A percentile compares a stretch with the other conserved stretches of the same genome.
These are phyloP conservation scores for Thereva unica DNA, from an alignment of 2,888 invertebrate genomes.

Conservation along the genomic window DNA sequence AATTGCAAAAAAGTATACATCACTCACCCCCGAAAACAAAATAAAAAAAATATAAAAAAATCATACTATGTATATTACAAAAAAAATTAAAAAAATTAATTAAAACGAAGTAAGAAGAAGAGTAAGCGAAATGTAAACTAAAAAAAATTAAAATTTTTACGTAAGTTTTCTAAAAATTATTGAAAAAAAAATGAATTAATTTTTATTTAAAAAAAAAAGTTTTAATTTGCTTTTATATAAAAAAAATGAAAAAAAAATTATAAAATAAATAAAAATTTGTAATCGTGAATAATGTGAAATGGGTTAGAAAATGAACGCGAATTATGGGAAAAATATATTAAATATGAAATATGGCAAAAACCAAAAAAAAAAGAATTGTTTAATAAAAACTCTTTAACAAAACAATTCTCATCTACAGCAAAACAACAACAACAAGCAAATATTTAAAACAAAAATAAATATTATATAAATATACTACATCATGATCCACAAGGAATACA, in stretches of 20 bases:
- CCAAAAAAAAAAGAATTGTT: neutral
- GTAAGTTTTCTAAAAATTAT: constrained; percentile 39
- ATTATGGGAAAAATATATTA: constrained; percentile 11
- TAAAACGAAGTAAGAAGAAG: constrained; percentile 25
- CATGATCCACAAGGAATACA: too few species aligned
- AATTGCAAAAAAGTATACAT: constrained; percentile 17
- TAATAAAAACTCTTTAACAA: neutral
- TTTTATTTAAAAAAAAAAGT: constrained; percentile 8
- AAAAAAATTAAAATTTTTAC: constrained; percentile 34
- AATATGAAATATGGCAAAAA: constrained; percentile 16
- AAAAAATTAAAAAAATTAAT: constrained; percentile 24
- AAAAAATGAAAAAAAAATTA: neutral
- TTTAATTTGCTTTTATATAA: constrained; percentile 27
- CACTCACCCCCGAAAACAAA: constrained; percentile 19
- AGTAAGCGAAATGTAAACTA: constrained; percentile 9
- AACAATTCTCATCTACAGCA: neutral
- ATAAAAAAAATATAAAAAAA: constrained; percentile 22
- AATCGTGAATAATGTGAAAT: constrained; percentile 25
- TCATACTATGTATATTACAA: constrained; percentile 4
- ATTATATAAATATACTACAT: too few species aligned
- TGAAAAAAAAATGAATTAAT: constrained; percentile 2
- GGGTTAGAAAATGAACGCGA: constrained; percentile 6
- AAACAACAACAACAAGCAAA: too few species aligned
- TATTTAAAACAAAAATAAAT: too few species aligned
- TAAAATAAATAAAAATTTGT: constrained; percentile 1